Conservation (phyloP, 2,113 vertebrate species). For the Centrocercus urophasianus region DNA sequence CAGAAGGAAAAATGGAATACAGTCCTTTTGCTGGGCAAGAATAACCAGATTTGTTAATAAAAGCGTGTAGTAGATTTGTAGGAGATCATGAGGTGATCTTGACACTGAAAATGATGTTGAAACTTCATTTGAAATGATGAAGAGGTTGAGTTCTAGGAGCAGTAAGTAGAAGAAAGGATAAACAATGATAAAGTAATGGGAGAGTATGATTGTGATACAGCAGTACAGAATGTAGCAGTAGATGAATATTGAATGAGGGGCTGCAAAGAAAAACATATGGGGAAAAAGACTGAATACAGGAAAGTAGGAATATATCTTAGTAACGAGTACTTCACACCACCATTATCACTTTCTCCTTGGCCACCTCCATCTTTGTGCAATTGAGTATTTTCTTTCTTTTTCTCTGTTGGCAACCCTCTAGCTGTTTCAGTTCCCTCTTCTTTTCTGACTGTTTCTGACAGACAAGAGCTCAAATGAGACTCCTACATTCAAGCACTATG, state of each 20-base stretch:
- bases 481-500: background rate
- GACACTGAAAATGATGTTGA: background rate
- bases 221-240: background rate
- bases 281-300: background rate
- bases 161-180: background rate
- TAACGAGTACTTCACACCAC: background rate
- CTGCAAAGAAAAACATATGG: background rate
- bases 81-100: background rate
- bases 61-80: background rate
- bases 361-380: conserved; percentile 6
- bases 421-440: conserved; percentile 18
- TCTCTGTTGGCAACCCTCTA: conserved; percentile 14
- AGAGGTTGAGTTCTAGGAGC: background rate
- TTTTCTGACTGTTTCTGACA: conserved; percentile 42
- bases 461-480: conserved; percentile 5
- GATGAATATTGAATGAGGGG: background rate
- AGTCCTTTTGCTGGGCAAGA: background rate
- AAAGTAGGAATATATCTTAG: background rate
- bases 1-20: background rate
- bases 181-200: background rate
- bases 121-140: background rate
- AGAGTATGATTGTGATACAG: background rate
- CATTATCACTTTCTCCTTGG: background rate
- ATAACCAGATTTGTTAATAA: background rate
- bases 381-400: conserved; percentile 13